Evolutionary conservation across 2,888 invertebrate genomes (phyloP).

Genomic region (Acrobasis consociella): DNA sequence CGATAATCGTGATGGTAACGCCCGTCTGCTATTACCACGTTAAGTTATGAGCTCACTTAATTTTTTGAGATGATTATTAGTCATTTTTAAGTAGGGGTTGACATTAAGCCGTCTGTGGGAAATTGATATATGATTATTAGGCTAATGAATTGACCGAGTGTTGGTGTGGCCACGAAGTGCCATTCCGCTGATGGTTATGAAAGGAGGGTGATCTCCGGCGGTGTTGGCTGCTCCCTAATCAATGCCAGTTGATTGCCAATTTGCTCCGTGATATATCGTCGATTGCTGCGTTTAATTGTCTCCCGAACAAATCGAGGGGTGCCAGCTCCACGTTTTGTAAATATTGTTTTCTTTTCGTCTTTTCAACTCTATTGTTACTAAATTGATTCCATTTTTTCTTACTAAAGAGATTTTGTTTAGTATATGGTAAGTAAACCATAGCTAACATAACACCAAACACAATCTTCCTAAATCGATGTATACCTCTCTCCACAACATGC

Average conservation of each 20-base stretch:
- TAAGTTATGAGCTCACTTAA: slow-evolving; percentile 70
- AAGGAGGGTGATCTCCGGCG: slow-evolving; percentile 39
- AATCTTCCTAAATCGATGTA: background rate
- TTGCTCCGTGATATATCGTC: slow-evolving; percentile 62
- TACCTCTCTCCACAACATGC: background rate
- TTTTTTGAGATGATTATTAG: slow-evolving; percentile 61
- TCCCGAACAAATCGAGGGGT: slow-evolving; percentile 21
- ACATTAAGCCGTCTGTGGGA: slow-evolving; percentile 58
- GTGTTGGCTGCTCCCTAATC: slow-evolving; percentile 51
- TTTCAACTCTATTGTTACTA: background rate
- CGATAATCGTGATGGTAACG: slow-evolving; percentile 70
- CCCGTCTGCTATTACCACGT: slow-evolving; percentile 62
- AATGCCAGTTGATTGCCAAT: slow-evolving; percentile 70
- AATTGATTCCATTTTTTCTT: background rate
- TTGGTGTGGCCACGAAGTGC: slow-evolving; percentile 48
- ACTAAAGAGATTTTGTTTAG: background rate
- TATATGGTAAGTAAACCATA: background rate
- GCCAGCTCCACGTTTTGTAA: slow-evolving; percentile 6
- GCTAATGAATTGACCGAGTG: slow-evolving; percentile 57
- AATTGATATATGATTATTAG: slow-evolving; percentile 74
- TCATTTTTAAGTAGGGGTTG: slow-evolving; percentile 59
- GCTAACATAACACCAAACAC: background rate
- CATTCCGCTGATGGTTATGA: slow-evolving; percentile 31
- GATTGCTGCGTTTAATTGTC: slow-evolving; percentile 57
- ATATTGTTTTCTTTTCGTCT: slow-evolving; percentile 4